Evolutionary conservation across 2,888 invertebrate species (phyloP), one percentile per base, ranked within the genome.

Genomic region (Cosmopolites sordidus): DNA sequence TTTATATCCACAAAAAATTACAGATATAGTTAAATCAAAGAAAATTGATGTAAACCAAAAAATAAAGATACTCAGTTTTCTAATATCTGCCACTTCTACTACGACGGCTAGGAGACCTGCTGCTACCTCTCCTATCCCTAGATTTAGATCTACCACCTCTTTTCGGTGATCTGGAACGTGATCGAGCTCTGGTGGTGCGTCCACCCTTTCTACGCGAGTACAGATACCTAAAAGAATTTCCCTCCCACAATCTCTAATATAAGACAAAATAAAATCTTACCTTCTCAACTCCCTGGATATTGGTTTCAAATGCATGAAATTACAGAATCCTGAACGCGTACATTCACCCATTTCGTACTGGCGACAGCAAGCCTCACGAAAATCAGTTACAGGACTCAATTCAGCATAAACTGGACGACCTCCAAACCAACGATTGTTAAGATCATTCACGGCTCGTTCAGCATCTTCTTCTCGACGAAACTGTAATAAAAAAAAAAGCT

Each of bases 271-370:
- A 42, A 42, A 1, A 45, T 16, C 12, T 42, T 80, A 92, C 76
- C 95, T 84, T 60, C 96, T 80, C 51, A 98, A 76, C 72, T 97
- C 96, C 58, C 96, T 81, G 0, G 97, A 97, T 66, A 99, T 98
- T 9, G 98, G 98, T 71, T 99, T 99, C 73, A 99, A 79, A 72
- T 99, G 99, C 99, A 99, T 99, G 77, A 99, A 99, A 78, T 99
- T 99, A 75, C 99, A 99, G 77, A 99, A 99, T 30, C 98, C 99
- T 65, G 96, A 96, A 51, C 98, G 83, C 0, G 96, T 97, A 73
- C 99, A 99, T 76, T 97, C 98, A 1, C 96, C 97, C 93, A 97
- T 96, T 78, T 99, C 98, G 73, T 99, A 99, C 76, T 99, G 99
- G 30, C 99, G 87, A 72, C 99, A 99, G 72, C 99, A 98, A 0